phyloP scores from a whole-genome alignment of 2,888 invertebrate genomes.

The Apomyelois bistriatella region DNA sequence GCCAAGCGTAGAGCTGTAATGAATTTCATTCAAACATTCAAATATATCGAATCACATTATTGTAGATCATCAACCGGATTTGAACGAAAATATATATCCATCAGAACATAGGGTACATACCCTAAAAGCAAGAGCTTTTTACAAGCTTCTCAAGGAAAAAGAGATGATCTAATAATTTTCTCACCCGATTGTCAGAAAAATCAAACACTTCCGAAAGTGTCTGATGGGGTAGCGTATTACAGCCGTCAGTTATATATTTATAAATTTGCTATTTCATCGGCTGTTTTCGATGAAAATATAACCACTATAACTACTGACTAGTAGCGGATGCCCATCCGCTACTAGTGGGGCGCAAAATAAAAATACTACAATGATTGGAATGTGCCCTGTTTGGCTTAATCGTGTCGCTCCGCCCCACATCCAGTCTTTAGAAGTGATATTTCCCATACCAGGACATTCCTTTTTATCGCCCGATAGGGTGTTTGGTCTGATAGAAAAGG shows the following conservation, averaged over 20 bases:
- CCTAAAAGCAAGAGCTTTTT: not conserved
- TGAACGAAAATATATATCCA: not conserved
- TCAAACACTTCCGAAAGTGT: not conserved
- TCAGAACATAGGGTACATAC: not conserved
- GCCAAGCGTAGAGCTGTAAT: not conserved
- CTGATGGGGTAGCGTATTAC: slow-evolving; percentile 5
- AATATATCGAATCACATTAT: not conserved
- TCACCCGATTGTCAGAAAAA: not conserved
- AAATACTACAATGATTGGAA: not conserved
- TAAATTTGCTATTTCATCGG: not conserved
- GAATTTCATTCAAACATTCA: not conserved
- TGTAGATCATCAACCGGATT: not conserved
- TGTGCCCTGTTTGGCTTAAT: not conserved
- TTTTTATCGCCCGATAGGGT: not conserved
- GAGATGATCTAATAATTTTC: not conserved
- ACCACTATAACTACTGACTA: not conserved
- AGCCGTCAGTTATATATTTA: slow-evolving; percentile 3
- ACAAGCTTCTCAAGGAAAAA: not conserved
- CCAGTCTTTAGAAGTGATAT: not conserved
- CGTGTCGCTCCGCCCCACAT: not conserved
- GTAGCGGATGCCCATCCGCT: not conserved
- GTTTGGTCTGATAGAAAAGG: not conserved
- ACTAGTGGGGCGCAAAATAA: not conserved
- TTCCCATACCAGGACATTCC: not conserved
- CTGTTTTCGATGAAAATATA: not conserved